Evolutionary conservation across 2,113 vertebrate genomes (phyloP).

Genomic region (Pangasianodon hypophthalmus): DNA sequence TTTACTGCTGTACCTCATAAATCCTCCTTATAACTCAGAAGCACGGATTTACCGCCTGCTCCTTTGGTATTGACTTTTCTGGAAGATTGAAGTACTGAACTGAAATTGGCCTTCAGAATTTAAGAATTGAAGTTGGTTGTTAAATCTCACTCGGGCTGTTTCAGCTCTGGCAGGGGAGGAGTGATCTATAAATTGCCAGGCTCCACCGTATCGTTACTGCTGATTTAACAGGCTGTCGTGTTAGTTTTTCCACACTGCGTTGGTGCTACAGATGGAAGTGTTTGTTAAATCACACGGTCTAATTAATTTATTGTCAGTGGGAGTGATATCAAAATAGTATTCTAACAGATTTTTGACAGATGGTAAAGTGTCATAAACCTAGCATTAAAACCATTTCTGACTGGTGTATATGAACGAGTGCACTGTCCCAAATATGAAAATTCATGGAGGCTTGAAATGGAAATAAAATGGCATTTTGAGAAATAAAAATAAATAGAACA

Average conservation of each 20-base stretch:
- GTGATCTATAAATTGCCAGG: slow-evolving; percentile 2
- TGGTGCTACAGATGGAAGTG: slow-evolving; percentile 8
- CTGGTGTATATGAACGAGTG: too few relatives aligned
- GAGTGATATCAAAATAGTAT: neutral
- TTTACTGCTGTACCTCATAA: neutral
- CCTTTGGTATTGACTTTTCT: neutral
- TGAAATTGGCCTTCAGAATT: slow-evolving; percentile 19
- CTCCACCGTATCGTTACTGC: neutral
- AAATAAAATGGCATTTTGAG: neutral
- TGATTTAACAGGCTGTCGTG: neutral
- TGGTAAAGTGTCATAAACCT: slow-evolving; percentile 1
- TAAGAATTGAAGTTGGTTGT: neutral
- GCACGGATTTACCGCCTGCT: neutral
- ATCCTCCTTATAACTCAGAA: neutral
- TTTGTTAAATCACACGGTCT: slow-evolving; percentile 23
- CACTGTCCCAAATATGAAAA: neutral
- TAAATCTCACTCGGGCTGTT: neutral
- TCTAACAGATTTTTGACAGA: neutral
- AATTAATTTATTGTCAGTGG: slow-evolving; percentile 20
- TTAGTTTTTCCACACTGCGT: neutral
- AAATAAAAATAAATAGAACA: neutral
- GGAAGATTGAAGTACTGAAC: neutral
- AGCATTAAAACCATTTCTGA: neutral
- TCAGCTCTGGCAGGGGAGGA: neutral
- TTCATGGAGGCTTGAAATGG: neutral